These are phyloP conservation scores for Lontra canadensis DNA, from an alignment of 2,113 vertebrate species.

Conservation along the genomic window DNA sequence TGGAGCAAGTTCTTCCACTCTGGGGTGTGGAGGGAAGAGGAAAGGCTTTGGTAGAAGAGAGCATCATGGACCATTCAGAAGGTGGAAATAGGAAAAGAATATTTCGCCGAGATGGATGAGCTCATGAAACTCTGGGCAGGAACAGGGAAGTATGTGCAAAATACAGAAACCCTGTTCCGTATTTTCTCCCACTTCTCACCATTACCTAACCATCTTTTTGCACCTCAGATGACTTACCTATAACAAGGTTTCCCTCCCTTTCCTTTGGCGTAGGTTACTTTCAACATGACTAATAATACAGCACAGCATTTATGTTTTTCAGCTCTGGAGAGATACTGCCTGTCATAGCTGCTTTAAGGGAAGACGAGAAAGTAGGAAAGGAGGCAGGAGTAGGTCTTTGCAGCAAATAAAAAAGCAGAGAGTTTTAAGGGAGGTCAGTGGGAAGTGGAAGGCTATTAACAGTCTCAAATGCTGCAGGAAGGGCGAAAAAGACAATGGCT, in stretches of 20 bases:
- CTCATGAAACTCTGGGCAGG: neutral
- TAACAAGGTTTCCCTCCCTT: neutral
- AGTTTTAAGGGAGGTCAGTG: neutral
- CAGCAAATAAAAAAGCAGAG: neutral
- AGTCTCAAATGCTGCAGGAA: neutral
- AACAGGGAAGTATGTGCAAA: neutral
- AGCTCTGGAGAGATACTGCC: neutral
- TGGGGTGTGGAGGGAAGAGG: neutral
- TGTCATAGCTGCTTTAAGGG: neutral
- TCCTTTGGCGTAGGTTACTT: neutral
- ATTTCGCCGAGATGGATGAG: neutral
- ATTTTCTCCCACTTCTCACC: neutral
- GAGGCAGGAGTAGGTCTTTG: neutral
- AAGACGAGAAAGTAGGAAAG: neutral
- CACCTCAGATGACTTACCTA: neutral
- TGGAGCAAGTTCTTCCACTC: neutral
- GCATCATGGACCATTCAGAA: neutral
- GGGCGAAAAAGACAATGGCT: neutral
- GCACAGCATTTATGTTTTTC: neutral
- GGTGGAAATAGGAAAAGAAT: neutral
- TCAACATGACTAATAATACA: neutral
- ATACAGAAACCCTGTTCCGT: neutral
- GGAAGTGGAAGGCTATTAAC: neutral
- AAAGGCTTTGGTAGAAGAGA: neutral
- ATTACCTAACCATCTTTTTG: neutral